A percentile compares a stretch with the other conserved stretches of the same genome.
Conservation (phyloP, 2,113 vertebrate genomes). For the Microcebus ravelobensis region DNA sequence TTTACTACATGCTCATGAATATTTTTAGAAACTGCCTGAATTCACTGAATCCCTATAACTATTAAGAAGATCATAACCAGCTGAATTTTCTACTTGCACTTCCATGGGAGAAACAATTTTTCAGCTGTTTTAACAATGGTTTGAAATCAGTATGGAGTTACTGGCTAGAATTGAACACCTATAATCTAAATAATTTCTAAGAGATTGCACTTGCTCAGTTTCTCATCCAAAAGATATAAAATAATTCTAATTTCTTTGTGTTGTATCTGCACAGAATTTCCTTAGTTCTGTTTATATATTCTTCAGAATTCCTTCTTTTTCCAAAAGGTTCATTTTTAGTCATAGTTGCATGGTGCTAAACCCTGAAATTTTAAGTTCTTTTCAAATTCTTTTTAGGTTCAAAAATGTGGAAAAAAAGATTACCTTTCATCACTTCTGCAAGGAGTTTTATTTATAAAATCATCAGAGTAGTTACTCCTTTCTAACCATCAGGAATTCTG, state of each 20-base stretch:
- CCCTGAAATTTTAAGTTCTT: constrained; percentile 3
- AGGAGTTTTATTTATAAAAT: constrained; percentile 39
- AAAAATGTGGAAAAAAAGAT: background rate
- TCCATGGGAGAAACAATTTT: background rate
- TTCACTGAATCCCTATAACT: background rate
- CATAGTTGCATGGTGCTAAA: background rate
- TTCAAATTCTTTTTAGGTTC: constrained; percentile 5
- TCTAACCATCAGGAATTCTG: constrained; percentile 23
- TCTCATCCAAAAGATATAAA: constrained; percentile 8
- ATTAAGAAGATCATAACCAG: background rate
- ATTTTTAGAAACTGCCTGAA: background rate
- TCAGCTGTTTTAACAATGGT: background rate
- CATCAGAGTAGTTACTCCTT: constrained; percentile 15
- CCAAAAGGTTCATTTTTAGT: background rate
- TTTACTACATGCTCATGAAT: background rate
- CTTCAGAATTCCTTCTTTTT: background rate
- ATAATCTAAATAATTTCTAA: background rate
- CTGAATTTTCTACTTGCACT: background rate
- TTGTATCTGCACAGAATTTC: background rate
- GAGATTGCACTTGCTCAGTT: background rate
- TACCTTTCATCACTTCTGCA: background rate
- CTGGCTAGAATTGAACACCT: background rate
- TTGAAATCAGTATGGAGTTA: background rate
- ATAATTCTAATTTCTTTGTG: background rate
- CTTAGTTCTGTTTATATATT: background rate